Conservation (phyloP, 2,113 vertebrate genomes). For the Triplophysa rosa region DNA sequence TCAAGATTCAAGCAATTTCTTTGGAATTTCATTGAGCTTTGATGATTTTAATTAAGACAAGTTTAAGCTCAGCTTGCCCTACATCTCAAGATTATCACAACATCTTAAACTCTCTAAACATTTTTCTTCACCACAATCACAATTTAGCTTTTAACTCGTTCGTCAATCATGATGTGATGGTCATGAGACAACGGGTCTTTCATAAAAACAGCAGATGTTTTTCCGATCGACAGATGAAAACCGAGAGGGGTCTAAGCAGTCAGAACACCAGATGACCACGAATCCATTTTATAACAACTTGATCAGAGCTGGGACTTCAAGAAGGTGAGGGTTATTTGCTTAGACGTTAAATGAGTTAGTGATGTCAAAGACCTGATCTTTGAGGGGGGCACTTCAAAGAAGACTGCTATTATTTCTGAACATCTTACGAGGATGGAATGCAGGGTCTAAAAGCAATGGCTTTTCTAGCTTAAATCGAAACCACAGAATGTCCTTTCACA, state of each 20-base stretch:
- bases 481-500: conserved; percentile 8
- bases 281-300: conserved; percentile 49
- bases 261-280: conserved; percentile 39
- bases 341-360: conserved; percentile 50
- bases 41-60: conserved; percentile 3
- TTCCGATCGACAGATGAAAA: conserved; percentile 42
- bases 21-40: not conserved
- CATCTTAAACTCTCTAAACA: conserved; percentile 9
- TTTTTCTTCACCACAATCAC: not conserved
- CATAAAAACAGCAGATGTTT: conserved; percentile 46
- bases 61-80: not conserved
- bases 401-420: conserved; percentile 40
- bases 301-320: conserved; percentile 49
- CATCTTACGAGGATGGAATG: conserved; percentile 41
- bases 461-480: conserved; percentile 33
- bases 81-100: not conserved
- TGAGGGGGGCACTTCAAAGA: conserved; percentile 53
- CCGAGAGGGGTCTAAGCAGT: conserved; percentile 1
- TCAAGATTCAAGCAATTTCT: conserved; percentile 1
- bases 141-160: not conserved
- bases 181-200: conserved; percentile 38
- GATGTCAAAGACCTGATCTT: conserved; percentile 47
- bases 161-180: not conserved
- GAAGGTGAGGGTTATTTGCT: conserved; percentile 51
- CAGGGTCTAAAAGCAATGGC: conserved; percentile 17